Evolutionary conservation across 2,888 invertebrate genomes (phyloP).

Genomic region (Habrosyne pyritoides): DNA sequence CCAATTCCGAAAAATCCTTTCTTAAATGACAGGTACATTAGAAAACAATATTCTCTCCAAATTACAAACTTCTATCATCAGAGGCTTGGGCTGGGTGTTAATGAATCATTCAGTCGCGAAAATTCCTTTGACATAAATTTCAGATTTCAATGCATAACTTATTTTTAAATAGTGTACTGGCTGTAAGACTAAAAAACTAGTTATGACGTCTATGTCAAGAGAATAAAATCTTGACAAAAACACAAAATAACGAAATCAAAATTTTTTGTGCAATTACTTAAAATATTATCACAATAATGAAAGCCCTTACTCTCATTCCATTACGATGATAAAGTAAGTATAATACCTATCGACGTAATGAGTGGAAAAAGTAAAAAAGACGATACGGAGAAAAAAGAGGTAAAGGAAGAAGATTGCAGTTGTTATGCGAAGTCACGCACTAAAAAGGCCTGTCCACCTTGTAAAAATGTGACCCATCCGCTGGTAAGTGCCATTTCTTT

Average conservation of each 20-base stretch:
- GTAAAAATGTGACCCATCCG: constrained; percentile 67
- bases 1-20: too few species aligned
- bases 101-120: too few species aligned
- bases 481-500: constrained; percentile 54
- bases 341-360: constrained; percentile 45
- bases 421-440: constrained; percentile 44
- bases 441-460: constrained; percentile 47
- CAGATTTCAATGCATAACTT: too few species aligned
- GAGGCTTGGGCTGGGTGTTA: too few species aligned
- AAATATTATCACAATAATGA: constrained; percentile 30
- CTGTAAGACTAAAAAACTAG: background rate
- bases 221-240: background rate
- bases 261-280: constrained; percentile 21
- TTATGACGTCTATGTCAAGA: background rate
- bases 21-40: too few species aligned
- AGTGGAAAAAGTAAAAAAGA: constrained; percentile 45
- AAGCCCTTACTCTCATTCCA: constrained; percentile 31
- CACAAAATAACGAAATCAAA: constrained; percentile 20
- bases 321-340: constrained; percentile 37
- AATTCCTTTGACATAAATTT: too few species aligned
- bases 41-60: too few species aligned
- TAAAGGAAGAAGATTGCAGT: constrained; percentile 40
- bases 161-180: too few species aligned
- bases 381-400: constrained; percentile 25
- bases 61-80: too few species aligned